These are phyloP conservation scores for Mungos mungo DNA, from an alignment of 2,113 vertebrate species.

Conservation along the genomic window DNA sequence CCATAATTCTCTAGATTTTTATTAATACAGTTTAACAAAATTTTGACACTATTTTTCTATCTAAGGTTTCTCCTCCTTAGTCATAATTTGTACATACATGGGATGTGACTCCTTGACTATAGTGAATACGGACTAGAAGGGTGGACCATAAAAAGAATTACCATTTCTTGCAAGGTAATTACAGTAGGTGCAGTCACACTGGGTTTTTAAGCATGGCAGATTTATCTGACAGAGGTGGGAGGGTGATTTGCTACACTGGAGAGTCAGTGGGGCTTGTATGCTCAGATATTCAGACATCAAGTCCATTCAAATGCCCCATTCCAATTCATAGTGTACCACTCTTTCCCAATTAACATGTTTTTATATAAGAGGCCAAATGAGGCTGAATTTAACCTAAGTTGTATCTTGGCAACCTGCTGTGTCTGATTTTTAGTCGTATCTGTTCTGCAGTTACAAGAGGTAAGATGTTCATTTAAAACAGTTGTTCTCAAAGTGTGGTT, in stretches of 20 bases:
- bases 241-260: not conserved
- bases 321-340: not conserved
- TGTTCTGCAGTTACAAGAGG: not conserved
- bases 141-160: not conserved
- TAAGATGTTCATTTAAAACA: not conserved
- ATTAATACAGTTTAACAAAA: not conserved
- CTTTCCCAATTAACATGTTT: not conserved
- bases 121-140: not conserved
- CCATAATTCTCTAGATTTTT: not conserved
- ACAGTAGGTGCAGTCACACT: not conserved
- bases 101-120: not conserved
- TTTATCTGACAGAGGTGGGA: not conserved
- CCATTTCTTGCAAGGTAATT: not conserved
- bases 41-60: not conserved
- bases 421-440: not conserved
- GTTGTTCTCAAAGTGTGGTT: not conserved
- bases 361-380: not conserved
- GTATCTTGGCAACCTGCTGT: not conserved
- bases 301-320: not conserved
- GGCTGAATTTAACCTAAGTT: not conserved
- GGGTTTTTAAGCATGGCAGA: not conserved
- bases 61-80: not conserved
- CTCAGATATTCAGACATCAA: not conserved
- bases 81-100: not conserved
- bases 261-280: not conserved